phyloP scores from a whole-genome alignment of 1,140 invertebrate genomes.

The Formica exsecta region DNA sequence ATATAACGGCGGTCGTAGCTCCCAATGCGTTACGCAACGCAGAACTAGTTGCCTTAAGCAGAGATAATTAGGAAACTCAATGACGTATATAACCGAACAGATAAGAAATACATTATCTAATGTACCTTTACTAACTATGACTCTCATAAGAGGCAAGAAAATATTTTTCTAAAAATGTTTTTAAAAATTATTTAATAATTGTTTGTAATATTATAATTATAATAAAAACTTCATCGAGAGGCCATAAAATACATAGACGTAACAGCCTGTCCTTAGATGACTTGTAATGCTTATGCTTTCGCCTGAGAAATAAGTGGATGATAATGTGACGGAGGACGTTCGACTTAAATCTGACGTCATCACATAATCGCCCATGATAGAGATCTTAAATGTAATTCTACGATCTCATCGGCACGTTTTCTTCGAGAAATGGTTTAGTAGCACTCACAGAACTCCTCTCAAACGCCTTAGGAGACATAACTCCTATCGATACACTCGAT shows the following conservation, averaged over 20 bases:
- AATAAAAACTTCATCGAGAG: constrained; percentile 8
- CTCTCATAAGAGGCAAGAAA: not conserved
- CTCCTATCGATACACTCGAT: constrained; percentile 3
- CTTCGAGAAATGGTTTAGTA: constrained; percentile 8
- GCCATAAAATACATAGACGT: not conserved
- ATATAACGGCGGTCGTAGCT: constrained; percentile 57
- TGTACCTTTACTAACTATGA: not conserved
- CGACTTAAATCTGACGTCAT: constrained; percentile 30
- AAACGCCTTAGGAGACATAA: not conserved
- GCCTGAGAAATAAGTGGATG: constrained; percentile 29
- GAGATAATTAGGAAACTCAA: constrained; percentile 25
- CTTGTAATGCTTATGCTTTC: not conserved
- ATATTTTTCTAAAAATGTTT: not conserved
- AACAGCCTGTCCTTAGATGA: not conserved
- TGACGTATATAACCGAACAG: not conserved
- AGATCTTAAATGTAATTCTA: constrained; percentile 43
- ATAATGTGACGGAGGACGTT: constrained; percentile 8
- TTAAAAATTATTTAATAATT: not conserved
- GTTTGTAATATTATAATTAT: constrained; percentile 26
- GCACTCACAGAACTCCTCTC: not conserved
- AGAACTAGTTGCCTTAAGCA: not conserved
- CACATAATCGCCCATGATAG: not conserved
- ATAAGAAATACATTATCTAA: constrained; percentile 11
- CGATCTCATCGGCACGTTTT: constrained; percentile 4
- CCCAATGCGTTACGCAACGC: constrained; percentile 36